Conservation (phyloP, 2,113 vertebrate genomes). For the Pogona vitticeps region DNA sequence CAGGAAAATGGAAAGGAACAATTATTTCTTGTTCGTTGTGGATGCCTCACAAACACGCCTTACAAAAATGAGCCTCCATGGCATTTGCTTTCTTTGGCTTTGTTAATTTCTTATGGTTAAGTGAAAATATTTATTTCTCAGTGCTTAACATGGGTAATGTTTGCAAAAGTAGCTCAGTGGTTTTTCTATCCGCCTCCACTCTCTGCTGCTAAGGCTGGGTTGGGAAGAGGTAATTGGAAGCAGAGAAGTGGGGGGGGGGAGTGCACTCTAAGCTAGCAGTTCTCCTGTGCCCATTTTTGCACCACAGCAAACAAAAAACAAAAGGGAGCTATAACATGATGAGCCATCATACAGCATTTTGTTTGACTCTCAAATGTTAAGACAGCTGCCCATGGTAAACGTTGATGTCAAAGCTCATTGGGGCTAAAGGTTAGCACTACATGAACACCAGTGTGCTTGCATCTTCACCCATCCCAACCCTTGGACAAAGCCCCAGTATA, state of each 20-base stretch:
- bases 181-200: not conserved
- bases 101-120: conserved; percentile 20
- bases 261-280: not conserved
- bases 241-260: not conserved
- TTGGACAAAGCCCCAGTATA: too few species aligned
- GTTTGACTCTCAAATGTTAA: not conserved
- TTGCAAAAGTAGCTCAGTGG: not conserved
- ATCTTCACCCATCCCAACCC: too few species aligned
- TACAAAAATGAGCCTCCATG: not conserved
- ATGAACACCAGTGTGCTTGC: too few species aligned
- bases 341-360: not conserved
- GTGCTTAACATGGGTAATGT: not conserved
- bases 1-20: conserved; percentile 4
- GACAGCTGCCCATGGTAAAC: too few species aligned
- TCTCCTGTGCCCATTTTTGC: not conserved
- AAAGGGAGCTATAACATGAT: too few species aligned
- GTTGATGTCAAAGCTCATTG: too few species aligned
- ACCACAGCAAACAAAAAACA: not conserved
- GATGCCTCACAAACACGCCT: not conserved
- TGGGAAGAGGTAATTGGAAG: not conserved
- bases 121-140: conserved; percentile 23
- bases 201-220: not conserved
- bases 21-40: not conserved
- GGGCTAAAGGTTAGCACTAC: too few species aligned
- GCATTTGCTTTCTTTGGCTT: conserved; percentile 23